Percentiles rank a stretch among this genome's conserved stretches.
These are phyloP conservation scores for Eupeodes luniger DNA, from an alignment of 2,888 invertebrate species.

Conservation along the genomic window DNA sequence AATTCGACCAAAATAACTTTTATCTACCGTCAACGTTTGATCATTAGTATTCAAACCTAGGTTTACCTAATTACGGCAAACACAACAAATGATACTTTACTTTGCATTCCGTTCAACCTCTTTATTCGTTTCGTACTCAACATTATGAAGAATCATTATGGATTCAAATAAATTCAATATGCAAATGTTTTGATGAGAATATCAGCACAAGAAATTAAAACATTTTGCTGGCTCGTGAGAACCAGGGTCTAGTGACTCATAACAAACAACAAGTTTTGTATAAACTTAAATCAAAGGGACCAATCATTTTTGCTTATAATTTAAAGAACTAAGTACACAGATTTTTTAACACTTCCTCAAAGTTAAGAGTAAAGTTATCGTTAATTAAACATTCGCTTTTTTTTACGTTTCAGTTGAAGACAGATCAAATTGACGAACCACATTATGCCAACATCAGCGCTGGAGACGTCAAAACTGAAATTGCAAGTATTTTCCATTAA, in stretches of 20 bases:
- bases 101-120: slow-evolving; percentile 7
- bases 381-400: slow-evolving; percentile 17
- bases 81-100: slow-evolving; percentile 2
- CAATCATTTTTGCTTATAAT: no score
- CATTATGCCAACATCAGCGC: slow-evolving; percentile 80
- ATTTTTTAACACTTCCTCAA: no score
- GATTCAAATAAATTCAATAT: slow-evolving; percentile 35
- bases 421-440: slow-evolving; percentile 44
- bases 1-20: slow-evolving; percentile 35
- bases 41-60: slow-evolving; percentile 27
- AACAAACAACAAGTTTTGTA: no score
- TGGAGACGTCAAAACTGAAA: slow-evolving; percentile 83
- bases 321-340: no score
- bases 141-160: background rate
- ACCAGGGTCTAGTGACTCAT: no score
- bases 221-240: no score
- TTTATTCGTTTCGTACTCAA: background rate
- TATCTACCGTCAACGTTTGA: background rate
- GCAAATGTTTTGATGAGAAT: slow-evolving; percentile 32
- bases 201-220: slow-evolving; percentile 10
- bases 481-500: slow-evolving; percentile 79
- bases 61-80: slow-evolving; percentile 18
- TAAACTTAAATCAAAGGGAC: no score
- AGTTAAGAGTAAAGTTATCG: no score
- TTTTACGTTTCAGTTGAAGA: slow-evolving; percentile 32